Evolutionary conservation across 2,888 invertebrate species (phyloP).

Genomic region (Hecatera dysodea): DNA sequence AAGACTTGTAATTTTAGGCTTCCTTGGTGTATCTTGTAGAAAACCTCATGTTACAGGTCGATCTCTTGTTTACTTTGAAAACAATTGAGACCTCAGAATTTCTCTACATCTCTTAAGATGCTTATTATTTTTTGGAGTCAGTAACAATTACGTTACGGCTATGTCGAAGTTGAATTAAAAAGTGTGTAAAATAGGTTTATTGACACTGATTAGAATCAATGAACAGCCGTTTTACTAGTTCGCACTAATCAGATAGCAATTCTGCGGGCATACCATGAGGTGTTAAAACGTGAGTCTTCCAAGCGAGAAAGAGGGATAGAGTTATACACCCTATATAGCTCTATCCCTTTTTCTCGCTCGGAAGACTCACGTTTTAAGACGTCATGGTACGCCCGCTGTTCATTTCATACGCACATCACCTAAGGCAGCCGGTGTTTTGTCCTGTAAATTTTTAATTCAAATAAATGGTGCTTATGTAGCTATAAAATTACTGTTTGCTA

Average conservation of each 20-base stretch:
- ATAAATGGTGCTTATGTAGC: not conserved
- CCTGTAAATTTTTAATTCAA: not conserved
- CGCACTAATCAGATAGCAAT: not conserved
- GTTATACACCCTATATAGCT: too few species aligned
- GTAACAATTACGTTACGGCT: not conserved
- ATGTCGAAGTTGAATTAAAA: not conserved
- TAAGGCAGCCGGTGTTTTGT: too few species aligned
- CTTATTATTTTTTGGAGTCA: not conserved
- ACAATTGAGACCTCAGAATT: not conserved
- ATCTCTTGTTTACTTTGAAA: not conserved
- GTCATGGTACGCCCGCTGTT: too few species aligned
- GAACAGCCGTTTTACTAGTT: not conserved
- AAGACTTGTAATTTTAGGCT: conserved; percentile 63
- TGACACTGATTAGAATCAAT: not conserved
- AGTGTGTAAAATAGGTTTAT: not conserved
- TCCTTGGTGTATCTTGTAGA: conserved; percentile 5
- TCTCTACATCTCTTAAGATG: not conserved
- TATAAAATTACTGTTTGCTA: conserved; percentile 9
- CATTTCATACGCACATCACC: too few species aligned
- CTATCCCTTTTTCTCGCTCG: too few species aligned
- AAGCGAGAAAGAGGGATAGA: too few species aligned
- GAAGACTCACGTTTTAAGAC: too few species aligned
- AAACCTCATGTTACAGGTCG: not conserved
- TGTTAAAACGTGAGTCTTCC: too few species aligned
- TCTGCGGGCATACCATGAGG: too few species aligned